phyloP scores from a whole-genome alignment of 2,888 invertebrate species.

The Lithophane semibrunnea region DNA sequence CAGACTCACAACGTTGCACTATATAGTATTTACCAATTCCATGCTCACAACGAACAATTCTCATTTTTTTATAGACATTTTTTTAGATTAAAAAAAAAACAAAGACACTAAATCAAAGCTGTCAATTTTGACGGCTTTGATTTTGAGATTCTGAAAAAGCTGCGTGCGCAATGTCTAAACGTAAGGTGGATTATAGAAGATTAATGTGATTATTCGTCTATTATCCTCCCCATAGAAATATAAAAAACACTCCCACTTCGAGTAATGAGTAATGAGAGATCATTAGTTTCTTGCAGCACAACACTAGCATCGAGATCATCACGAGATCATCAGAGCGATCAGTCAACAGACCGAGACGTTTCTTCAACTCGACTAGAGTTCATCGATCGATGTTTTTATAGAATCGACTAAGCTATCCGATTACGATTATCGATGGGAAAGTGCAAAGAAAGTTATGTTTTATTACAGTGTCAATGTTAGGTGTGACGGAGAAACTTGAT shows the following conservation, averaged over 20 bases:
- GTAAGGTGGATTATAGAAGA: constrained; percentile 3
- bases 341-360: constrained; percentile 85
- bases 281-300: constrained; percentile 58
- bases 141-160: neutral
- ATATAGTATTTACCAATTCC: neutral
- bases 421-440: constrained; percentile 82
- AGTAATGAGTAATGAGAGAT: constrained; percentile 63
- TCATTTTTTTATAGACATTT: too few species aligned
- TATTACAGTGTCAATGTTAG: constrained; percentile 50
- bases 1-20: neutral
- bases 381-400: constrained; percentile 84
- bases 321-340: constrained; percentile 71
- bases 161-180: neutral
- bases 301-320: constrained; percentile 56
- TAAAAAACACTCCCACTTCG: constrained; percentile 27
- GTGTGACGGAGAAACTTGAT: constrained; percentile 51
- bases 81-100: too few species aligned
- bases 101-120: neutral
- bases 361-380: constrained; percentile 85
- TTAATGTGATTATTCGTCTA: constrained; percentile 39
- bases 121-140: neutral
- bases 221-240: constrained; percentile 5
- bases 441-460: constrained; percentile 77
- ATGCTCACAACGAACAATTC: neutral
- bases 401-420: constrained; percentile 73